These are phyloP conservation scores for Melipona beecheii DNA, from an alignment of 2,888 invertebrate genomes.

Conservation along the genomic window DNA sequence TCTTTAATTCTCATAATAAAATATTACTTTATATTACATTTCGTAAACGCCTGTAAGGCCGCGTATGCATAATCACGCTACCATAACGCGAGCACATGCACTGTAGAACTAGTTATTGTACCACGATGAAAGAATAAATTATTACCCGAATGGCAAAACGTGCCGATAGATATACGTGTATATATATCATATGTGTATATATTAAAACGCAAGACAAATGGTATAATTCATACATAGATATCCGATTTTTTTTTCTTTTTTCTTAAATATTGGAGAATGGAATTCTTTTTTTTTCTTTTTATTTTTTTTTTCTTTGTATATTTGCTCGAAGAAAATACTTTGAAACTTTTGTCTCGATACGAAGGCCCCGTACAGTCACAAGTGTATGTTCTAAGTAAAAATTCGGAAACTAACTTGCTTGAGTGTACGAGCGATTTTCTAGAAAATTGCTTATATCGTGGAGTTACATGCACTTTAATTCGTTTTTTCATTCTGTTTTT, in stretches of 20 bases:
- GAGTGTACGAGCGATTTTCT: constrained; percentile 23
- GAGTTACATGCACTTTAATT: background rate
- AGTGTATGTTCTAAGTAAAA: constrained; percentile 35
- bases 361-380: constrained; percentile 63
- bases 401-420: constrained; percentile 8
- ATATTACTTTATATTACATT: constrained; percentile 78
- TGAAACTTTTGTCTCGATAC: constrained; percentile 26
- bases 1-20: constrained; percentile 73
- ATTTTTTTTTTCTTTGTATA: background rate
- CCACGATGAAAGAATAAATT: constrained; percentile 34
- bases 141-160: constrained; percentile 40
- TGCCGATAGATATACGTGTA: constrained; percentile 22
- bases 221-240: constrained; percentile 10
- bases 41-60: constrained; percentile 73
- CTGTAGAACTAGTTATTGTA: constrained; percentile 57
- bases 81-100: constrained; percentile 64
- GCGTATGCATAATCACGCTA: constrained; percentile 65
- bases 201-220: constrained; percentile 23
- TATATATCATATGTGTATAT: constrained; percentile 10
- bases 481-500: too few relatives aligned
- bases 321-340: constrained; percentile 33
- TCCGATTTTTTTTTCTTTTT: background rate
- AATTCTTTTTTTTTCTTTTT: constrained; percentile 2
- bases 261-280: constrained; percentile 22
- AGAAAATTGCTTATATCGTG: constrained; percentile 20